These are phyloP conservation scores for Panthera tigris DNA, from an alignment of 2,113 vertebrate genomes.

Conservation along the genomic window DNA sequence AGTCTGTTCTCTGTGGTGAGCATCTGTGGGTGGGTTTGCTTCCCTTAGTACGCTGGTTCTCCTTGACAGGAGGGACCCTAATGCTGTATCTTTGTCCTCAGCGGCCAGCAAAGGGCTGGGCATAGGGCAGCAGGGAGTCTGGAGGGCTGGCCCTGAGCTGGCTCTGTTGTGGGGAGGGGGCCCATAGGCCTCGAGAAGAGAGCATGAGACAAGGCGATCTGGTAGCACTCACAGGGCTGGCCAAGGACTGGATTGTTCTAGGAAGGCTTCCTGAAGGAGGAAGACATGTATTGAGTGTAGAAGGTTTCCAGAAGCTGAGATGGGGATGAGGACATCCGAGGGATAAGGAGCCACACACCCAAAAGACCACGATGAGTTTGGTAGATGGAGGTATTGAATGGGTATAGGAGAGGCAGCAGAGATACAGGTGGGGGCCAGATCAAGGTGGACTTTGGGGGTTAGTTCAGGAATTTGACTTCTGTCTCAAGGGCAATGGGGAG, in stretches of 20 bases:
- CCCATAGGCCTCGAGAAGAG: background rate
- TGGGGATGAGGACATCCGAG: background rate
- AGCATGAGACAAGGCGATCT: background rate
- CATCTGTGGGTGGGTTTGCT: background rate
- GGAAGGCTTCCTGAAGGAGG: background rate
- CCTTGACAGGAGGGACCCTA: background rate
- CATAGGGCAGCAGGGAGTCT: background rate
- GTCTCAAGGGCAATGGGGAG: background rate
- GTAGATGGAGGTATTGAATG: background rate
- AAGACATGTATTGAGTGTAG: background rate
- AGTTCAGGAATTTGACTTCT: constrained; percentile 26
- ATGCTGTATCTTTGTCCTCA: background rate
- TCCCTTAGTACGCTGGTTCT: background rate
- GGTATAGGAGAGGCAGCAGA: background rate
- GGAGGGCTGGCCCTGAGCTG: background rate
- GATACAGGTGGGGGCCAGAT: background rate
- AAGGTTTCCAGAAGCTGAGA: background rate
- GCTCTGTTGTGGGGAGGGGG: background rate
- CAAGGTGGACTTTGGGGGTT: background rate
- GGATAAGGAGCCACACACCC: background rate
- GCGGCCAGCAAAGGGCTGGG: background rate
- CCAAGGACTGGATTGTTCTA: background rate
- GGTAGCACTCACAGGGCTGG: background rate
- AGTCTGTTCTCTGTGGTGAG: background rate
- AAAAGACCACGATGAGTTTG: background rate